A percentile compares a stretch with the other conserved stretches of the same genome.
Conservation (phyloP, 1,140 invertebrate genomes). For the Drosophila punjabiensis region DNA sequence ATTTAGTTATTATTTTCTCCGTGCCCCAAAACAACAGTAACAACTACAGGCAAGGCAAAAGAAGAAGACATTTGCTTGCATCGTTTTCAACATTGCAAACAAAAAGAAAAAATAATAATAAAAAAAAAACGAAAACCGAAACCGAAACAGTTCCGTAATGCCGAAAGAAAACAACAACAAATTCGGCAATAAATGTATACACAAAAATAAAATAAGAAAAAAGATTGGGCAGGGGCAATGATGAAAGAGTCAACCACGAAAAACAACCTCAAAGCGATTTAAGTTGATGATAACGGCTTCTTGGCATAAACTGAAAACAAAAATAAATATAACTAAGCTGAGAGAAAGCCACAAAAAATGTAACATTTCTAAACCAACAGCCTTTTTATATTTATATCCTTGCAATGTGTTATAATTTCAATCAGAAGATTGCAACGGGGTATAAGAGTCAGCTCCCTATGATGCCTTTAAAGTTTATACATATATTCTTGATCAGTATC, state of each 20-base stretch:
- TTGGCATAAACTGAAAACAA: constrained; percentile 10
- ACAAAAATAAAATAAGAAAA: constrained; percentile 22
- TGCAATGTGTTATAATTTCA: no score
- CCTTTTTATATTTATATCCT: neutral
- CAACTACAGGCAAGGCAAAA: constrained; percentile 2
- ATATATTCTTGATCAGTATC: no score
- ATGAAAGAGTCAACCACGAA: constrained; percentile 49
- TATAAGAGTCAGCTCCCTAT: no score
- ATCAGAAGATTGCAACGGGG: no score
- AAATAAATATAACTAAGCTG: constrained; percentile 1
- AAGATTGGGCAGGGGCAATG: constrained; percentile 39
- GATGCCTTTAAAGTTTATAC: no score
- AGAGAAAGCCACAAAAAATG: neutral
- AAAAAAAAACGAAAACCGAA: constrained; percentile 39
- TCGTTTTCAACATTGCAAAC: constrained; percentile 43
- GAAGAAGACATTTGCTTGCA: constrained; percentile 62
- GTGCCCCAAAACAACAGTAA: constrained; percentile 11
- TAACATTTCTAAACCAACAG: constrained; percentile 7
- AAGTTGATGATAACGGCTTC: constrained; percentile 64
- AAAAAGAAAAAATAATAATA: constrained; percentile 7
- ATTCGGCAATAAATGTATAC: constrained; percentile 39
- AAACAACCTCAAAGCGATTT: constrained; percentile 69
- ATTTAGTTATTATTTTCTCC: neutral
- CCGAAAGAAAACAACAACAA: constrained; percentile 66
- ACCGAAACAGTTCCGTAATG: constrained; percentile 73